Conservation (phyloP, 2,797 vertebrate species). For the Neosilurus hyrtlii region DNA sequence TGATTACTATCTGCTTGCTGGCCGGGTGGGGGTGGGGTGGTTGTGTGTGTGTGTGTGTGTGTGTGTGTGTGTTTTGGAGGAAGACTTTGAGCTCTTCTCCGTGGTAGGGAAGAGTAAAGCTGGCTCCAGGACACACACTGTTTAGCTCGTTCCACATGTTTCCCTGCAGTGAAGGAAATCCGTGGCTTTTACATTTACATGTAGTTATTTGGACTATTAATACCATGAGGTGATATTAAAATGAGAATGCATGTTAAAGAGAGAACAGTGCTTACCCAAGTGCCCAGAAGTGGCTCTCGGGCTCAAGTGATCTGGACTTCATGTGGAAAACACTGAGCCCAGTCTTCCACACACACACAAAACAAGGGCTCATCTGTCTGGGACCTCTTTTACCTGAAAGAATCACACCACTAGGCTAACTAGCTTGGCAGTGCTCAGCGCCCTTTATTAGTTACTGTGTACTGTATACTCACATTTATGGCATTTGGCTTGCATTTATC, state of each 20-base stretch:
- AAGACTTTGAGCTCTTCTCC: slow-evolving; percentile 20
- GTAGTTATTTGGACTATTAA: background rate
- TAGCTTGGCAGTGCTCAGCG: background rate
- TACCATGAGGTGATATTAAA: background rate
- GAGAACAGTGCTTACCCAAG: background rate
- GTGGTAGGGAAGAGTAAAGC: slow-evolving; percentile 35
- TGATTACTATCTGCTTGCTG: slow-evolving; percentile 55
- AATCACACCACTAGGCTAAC: background rate
- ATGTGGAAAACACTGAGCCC: background rate
- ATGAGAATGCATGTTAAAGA: background rate
- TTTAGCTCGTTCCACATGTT: slow-evolving; percentile 44
- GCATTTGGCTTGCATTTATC: background rate
- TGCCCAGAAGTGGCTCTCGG: background rate
- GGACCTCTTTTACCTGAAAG: slow-evolving; percentile 13
- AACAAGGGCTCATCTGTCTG: slow-evolving; percentile 7
- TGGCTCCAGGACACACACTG: slow-evolving; percentile 43
- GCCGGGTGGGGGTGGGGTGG: slow-evolving; percentile 9
- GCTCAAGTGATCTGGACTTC: background rate
- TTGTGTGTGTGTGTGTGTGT: too few species aligned
- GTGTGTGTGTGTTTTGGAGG: background rate
- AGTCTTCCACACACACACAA: background rate
- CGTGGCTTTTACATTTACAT: background rate
- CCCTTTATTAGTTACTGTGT: background rate
- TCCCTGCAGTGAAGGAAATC: slow-evolving; percentile 60
- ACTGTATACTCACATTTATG: background rate